A percentile compares a stretch with the other conserved stretches of the same genome.
Conservation (phyloP, 2,888 invertebrate genomes). For the Apeira syringaria region DNA sequence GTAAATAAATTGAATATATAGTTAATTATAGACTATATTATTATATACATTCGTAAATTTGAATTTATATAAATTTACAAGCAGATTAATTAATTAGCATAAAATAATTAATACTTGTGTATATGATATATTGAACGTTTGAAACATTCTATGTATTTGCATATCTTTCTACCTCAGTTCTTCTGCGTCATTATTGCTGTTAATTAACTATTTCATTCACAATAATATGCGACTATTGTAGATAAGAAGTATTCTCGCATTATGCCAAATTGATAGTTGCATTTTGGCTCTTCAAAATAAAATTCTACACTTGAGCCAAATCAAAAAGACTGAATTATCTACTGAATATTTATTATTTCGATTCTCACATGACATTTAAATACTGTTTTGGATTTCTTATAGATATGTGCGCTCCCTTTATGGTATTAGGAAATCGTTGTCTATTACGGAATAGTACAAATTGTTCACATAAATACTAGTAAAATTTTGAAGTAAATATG, state of each 20-base stretch:
- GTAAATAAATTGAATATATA: constrained; percentile 50
- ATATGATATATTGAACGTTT: constrained; percentile 16
- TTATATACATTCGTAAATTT: constrained; percentile 27
- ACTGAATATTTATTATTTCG: constrained; percentile 23
- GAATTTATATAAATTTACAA: constrained; percentile 19
- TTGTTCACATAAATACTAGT: constrained; percentile 27
- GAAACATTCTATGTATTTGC: constrained; percentile 30
- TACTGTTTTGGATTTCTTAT: constrained; percentile 13
- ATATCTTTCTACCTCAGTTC: constrained; percentile 57
- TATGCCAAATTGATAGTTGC: constrained; percentile 40
- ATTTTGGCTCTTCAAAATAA: constrained; percentile 25
- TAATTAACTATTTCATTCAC: constrained; percentile 28
- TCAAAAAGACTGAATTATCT: constrained; percentile 35
- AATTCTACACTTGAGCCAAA: constrained; percentile 19
- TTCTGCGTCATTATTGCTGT: constrained; percentile 9
- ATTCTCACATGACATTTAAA: constrained; percentile 16
- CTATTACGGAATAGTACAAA: constrained; percentile 63
- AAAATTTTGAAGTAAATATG: constrained; percentile 34
- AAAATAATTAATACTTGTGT: constrained; percentile 6
- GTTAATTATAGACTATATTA: constrained; percentile 30
- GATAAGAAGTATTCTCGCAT: constrained; percentile 25
- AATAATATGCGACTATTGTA: constrained; percentile 21
- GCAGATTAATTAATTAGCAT: constrained; percentile 9
- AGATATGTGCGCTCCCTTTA: constrained; percentile 7
- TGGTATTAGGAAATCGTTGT: constrained; percentile 31